Evolutionary conservation across 2,113 vertebrate species (phyloP), one percentile per base, ranked within the genome.

Genomic region (Odontophorus gujanensis): DNA sequence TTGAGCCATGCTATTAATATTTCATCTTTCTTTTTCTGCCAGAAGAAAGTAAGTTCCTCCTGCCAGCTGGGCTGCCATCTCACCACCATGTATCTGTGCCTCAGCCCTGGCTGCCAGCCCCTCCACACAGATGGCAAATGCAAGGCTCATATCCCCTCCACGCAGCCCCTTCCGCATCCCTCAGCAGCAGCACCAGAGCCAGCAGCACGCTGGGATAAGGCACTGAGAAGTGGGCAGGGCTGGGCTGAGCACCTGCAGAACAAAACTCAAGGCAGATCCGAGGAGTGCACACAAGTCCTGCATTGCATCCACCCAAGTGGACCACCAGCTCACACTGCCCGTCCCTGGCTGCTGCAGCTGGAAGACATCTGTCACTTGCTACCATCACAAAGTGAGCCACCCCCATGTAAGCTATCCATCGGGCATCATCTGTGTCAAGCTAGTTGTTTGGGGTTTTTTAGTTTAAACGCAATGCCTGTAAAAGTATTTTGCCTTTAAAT

Each of bases 401-500:
- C 24, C 61, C 14, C 55, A 34, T 30, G 3, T 72, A n/a, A 88
- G 20, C 84, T 7, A n/a, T 59, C 91, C 78, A 50, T 59, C 87
- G 58, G 66, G 74, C 78, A 30, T 28, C 30, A 1, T 32, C 62
- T 40, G 53, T 24, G 40, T n/a, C 89, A 73, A 34, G 50, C 36
- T 42, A 55, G 72, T 53, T 53, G 51, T 9, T 53, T 40, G 40
- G 40, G 40, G 40, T 40, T 17, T 81, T 89, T 89, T 55, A 26
- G 34, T 85, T 77, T 55, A 73, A 85, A 85, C 84, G 21, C 74
- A 71, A 80, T 2, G 89, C 13, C 91, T 75, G 72, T 58, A 28
- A 83, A 83, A 95, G 85, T 40, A 62, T 95, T 86, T 62, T 86
- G 85, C 81, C 87, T 97, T 96, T 97, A 91, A 97, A 96, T 96